Percentiles rank a stretch among this genome's conserved stretches.
These are phyloP conservation scores for Hydriomena furcata DNA, from an alignment of 2,888 invertebrate species.

Conservation along the genomic window DNA sequence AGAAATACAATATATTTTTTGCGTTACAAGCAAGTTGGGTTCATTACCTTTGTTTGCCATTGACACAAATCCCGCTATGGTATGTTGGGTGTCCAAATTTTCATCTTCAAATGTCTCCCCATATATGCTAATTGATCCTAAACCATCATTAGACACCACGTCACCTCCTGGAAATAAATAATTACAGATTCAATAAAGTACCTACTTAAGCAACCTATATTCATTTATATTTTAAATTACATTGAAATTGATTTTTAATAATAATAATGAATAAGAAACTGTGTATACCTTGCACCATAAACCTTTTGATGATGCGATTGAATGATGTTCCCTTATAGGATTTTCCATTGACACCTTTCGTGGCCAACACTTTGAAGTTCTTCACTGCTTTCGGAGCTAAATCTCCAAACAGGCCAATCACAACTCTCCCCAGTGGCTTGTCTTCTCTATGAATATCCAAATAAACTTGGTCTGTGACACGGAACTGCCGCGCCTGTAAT, in stretches of 20 bases:
- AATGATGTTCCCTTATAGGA: constrained; percentile 91
- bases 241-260: no score
- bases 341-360: constrained; percentile 88
- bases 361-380: constrained; percentile 93
- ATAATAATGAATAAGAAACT: no score
- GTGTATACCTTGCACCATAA: constrained; percentile 93
- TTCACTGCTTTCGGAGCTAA: constrained; percentile 92
- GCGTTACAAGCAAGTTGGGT: no score
- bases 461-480: constrained; percentile 91
- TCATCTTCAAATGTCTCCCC: constrained; percentile 94
- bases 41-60: constrained; percentile 92
- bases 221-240: no score
- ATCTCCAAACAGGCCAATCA: constrained; percentile 95
- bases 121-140: constrained; percentile 93
- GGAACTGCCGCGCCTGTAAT: constrained; percentile 84
- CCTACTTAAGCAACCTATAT: neutral
- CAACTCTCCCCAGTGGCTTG: constrained; percentile 88
- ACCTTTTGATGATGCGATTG: constrained; percentile 93
- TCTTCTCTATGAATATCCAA: constrained; percentile 91
- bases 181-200: neutral
- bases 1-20: neutral
- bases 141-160: constrained; percentile 90
- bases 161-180: constrained; percentile 88
- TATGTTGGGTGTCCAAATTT: constrained; percentile 91
- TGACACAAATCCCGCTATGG: constrained; percentile 92